Percentiles rank a stretch among this genome's conserved stretches.
phyloP scores from a whole-genome alignment of 1,140 invertebrate species.

The Heterodera schachtii region DNA sequence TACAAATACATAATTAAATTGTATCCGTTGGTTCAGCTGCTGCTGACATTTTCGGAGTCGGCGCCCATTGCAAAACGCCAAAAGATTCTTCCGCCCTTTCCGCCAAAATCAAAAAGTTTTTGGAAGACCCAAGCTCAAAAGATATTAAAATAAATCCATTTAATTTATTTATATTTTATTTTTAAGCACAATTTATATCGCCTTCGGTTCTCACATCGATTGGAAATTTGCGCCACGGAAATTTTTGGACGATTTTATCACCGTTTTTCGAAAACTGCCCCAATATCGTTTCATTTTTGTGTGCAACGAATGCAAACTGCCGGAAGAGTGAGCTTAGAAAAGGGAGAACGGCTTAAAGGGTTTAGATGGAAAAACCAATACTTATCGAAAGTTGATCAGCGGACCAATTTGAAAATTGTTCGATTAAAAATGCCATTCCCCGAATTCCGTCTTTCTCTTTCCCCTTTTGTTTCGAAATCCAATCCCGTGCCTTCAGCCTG shows the following conservation, averaged over 20 bases:
- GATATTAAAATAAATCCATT: slow-evolving; percentile 10
- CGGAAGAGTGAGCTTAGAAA: neutral
- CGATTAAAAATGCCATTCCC: no score
- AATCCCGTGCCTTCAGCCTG: neutral
- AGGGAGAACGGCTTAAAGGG: no score
- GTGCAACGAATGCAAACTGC: slow-evolving; percentile 34
- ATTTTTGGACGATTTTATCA: slow-evolving; percentile 25
- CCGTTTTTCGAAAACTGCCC: slow-evolving; percentile 20
- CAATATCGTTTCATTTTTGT: slow-evolving; percentile 46
- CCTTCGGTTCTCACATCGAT: slow-evolving; percentile 45
- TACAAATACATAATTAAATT: no score
- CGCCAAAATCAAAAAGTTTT: slow-evolving; percentile 30
- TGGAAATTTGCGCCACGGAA: slow-evolving; percentile 42
- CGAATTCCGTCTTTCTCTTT: no score
- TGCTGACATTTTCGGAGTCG: slow-evolving; percentile 2
- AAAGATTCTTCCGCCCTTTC: slow-evolving; percentile 17
- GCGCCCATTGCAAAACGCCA: slow-evolving; percentile 22
- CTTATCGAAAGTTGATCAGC: no score
- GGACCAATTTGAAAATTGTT: no score
- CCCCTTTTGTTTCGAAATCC: no score
- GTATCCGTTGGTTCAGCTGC: slow-evolving; percentile 2
- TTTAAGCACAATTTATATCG: slow-evolving; percentile 51
- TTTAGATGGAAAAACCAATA: no score
- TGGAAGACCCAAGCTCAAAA: slow-evolving; percentile 41
- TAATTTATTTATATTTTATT: neutral